phyloP scores from a whole-genome alignment of 1,140 invertebrate genomes.

The Solenopsis fugax region DNA sequence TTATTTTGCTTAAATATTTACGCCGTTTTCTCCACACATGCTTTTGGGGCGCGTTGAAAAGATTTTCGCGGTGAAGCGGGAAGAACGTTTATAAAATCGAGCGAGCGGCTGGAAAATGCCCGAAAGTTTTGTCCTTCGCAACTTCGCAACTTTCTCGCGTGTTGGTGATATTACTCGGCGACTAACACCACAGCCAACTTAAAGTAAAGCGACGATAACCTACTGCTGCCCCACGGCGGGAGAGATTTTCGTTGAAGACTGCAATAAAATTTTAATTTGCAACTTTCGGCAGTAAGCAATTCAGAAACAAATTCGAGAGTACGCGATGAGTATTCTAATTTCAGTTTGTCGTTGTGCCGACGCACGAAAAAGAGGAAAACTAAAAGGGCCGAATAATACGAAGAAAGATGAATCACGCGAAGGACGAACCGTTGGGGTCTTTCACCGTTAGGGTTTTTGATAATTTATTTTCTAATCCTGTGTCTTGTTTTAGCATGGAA shows the following conservation, averaged over 20 bases:
- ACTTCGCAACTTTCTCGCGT: slow-evolving; percentile 70
- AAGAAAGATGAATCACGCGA: neutral
- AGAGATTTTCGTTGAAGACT: slow-evolving; percentile 64
- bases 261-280: slow-evolving; percentile 83
- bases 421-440: neutral
- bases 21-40: neutral
- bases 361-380: neutral
- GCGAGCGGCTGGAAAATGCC: slow-evolving; percentile 61
- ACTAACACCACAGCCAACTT: slow-evolving; percentile 71
- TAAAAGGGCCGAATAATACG: neutral
- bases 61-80: slow-evolving; percentile 65
- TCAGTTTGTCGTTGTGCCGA: slow-evolving; percentile 57
- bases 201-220: slow-evolving; percentile 59
- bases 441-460: slow-evolving; percentile 19
- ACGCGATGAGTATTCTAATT: slow-evolving; percentile 82
- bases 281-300: slow-evolving; percentile 83
- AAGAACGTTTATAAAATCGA: slow-evolving; percentile 76
- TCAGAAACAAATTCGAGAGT: slow-evolving; percentile 80
- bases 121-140: slow-evolving; percentile 74
- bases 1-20: slow-evolving; percentile 6
- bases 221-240: slow-evolving; percentile 17
- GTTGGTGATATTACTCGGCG: slow-evolving; percentile 59
- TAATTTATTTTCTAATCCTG: slow-evolving; percentile 81
- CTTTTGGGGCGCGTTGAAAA: slow-evolving; percentile 36
- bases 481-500: slow-evolving; percentile 61